phyloP scores from a whole-genome alignment of 2,113 vertebrate genomes.

The Phalacrocorax brasilianus region DNA sequence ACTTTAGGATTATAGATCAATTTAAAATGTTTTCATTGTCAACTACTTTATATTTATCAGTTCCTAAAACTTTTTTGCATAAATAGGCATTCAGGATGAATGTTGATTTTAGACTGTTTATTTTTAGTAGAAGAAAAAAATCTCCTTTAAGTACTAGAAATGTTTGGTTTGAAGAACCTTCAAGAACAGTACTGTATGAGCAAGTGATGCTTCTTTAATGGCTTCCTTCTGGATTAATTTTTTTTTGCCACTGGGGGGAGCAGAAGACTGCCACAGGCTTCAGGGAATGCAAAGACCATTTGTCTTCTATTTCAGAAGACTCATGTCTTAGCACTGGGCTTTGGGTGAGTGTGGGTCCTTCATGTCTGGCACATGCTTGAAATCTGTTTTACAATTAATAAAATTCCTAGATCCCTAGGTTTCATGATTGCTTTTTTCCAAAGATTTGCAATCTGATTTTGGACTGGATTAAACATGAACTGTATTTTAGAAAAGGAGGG shows the following conservation, averaged over 20 bases:
- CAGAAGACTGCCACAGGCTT: background rate
- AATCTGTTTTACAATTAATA: background rate
- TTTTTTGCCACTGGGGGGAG: conserved; percentile 46
- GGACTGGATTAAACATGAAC: background rate
- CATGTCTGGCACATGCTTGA: background rate
- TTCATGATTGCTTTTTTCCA: background rate
- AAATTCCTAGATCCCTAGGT: background rate
- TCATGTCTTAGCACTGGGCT: background rate
- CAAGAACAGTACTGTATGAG: background rate
- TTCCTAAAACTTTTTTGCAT: background rate
- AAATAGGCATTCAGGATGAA: background rate
- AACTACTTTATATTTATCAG: background rate
- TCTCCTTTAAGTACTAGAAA: background rate
- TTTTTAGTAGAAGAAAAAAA: background rate
- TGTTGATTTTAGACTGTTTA: background rate
- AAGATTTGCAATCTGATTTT: background rate
- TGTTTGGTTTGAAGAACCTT: background rate
- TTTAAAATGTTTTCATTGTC: background rate
- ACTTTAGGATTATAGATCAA: background rate
- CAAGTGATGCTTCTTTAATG: background rate
- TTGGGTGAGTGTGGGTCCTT: background rate
- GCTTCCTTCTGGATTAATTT: background rate
- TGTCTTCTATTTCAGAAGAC: background rate
- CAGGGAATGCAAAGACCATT: background rate
- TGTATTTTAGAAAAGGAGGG: background rate